Evolutionary conservation across 2,113 vertebrate species (phyloP), one percentile per base, ranked within the genome.

Genomic region (Rutilus rutilus): DNA sequence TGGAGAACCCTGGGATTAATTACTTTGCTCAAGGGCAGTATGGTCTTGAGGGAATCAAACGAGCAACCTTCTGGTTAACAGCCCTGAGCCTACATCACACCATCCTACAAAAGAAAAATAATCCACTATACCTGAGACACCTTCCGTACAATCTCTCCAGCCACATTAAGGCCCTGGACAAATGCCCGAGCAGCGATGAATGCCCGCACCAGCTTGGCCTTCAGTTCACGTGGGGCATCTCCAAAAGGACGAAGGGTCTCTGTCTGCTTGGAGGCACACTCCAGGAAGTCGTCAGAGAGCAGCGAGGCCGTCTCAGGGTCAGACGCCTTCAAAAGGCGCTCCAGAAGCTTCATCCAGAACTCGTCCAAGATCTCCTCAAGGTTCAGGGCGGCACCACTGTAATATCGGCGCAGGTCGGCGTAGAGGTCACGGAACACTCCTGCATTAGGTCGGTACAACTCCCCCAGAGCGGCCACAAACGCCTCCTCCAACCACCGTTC

Each of bases 321-420:
- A 89, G 96, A 91, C 69, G 94, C 93, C 89, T 94, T 92, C 93
- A 99, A 97, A 59, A 97, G 94, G 73, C 95, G 95, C 92, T 99
- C 98, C 85, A 99, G 93, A 87, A 99, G 94, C 50, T 88, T 94
- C 39, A 94, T 94, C 98, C 98, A 99, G 95, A 99, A 99, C 50
- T 99, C 98, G 0, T 96, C 97, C 87, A 99, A 95, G 0, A 94
- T 94, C 85, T 99, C 98, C 80, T 98, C 97, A 90, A 99, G 91
- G 92, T 98, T 98, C 89, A 98, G 89, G 77, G 93, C 95, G 89
- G 96, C 92, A 10, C 97, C 96, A 0, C 95, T 92, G 92, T 97
- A 97, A 91, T 99, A 99, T 85, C 92, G 93, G 10, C 91, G 96
- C 87, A 99, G 92, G 74, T 99, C 97, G 0, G 87, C 39, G 86